A percentile compares a stretch with the other conserved stretches of the same genome.
Evolutionary conservation across 1,140 invertebrate genomes (phyloP).

Genomic region (Chelonus insularis): DNA sequence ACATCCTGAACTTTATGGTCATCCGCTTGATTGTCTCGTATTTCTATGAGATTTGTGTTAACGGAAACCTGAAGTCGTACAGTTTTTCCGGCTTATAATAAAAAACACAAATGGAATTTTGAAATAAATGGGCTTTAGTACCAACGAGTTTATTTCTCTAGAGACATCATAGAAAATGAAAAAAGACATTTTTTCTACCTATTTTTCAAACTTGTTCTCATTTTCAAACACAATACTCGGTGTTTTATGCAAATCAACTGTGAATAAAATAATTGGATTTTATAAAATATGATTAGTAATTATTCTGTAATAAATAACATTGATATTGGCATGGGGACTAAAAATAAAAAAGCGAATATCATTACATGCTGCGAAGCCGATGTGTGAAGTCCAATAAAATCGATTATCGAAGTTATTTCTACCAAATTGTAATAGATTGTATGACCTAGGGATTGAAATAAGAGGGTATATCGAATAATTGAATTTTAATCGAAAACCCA

Average conservation of each 20-base stretch:
- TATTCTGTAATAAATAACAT: too few species aligned
- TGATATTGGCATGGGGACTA: too few species aligned
- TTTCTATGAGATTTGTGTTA: not conserved
- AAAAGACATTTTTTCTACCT: too few species aligned
- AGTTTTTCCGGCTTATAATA: not conserved
- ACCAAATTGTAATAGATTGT: conserved; percentile 12
- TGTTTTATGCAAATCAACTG: too few species aligned
- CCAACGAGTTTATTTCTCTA: too few species aligned
- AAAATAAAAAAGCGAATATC: not conserved
- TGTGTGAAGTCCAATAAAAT: not conserved
- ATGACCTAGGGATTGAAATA: not conserved
- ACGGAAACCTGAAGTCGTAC: not conserved
- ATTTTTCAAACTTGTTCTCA: too few species aligned
- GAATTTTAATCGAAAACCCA: not conserved
- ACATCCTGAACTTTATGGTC: not conserved
- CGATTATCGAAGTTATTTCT: not conserved
- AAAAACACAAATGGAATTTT: too few species aligned
- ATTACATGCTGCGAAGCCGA: not conserved
- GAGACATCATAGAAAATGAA: too few species aligned
- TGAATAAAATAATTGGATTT: too few species aligned
- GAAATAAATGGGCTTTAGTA: too few species aligned
- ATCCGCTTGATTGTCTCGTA: conserved; percentile 2
- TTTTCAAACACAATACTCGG: too few species aligned
- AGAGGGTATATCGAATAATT: conserved; percentile 9
- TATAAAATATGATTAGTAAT: too few species aligned